phyloP scores from a whole-genome alignment of 2,113 vertebrate species.

The Lampris megalopsis region DNA sequence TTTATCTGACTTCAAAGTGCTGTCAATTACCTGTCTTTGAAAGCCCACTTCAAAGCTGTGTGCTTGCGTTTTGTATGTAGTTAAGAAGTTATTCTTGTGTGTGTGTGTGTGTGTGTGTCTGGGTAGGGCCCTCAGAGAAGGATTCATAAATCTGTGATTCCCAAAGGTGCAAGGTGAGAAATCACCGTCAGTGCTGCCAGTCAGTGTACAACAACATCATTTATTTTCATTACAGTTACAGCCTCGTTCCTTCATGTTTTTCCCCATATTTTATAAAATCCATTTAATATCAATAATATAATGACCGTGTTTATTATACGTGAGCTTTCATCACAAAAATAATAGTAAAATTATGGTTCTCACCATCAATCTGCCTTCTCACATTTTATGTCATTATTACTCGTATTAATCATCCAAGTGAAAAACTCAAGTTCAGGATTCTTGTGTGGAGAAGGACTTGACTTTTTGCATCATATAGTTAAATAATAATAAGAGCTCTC shows the following conservation, averaged over 20 bases:
- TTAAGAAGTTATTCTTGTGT: neutral
- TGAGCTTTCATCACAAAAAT: constrained; percentile 30
- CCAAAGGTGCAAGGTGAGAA: constrained; percentile 15
- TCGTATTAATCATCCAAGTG: constrained; percentile 59
- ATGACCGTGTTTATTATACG: too few relatives aligned
- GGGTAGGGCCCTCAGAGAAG: constrained; percentile 24
- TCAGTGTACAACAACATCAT: constrained; percentile 24
- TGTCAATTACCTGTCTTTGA: constrained; percentile 38
- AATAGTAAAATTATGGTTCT: constrained; percentile 47
- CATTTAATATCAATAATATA: constrained; percentile 39
- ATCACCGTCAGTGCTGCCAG: constrained; percentile 22
- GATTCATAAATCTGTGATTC: constrained; percentile 28
- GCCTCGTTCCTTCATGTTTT: constrained; percentile 42
- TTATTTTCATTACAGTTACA: constrained; percentile 47
- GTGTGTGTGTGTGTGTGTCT: constrained; percentile 8
- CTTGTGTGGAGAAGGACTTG: constrained; percentile 40
- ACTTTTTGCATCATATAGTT: neutral
- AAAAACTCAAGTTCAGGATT: constrained; percentile 40
- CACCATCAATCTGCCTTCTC: constrained; percentile 55
- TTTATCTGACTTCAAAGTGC: constrained; percentile 63
- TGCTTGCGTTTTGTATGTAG: constrained; percentile 3
- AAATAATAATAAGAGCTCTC: constrained; percentile 50
- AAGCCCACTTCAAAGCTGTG: constrained; percentile 65
- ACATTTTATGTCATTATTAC: constrained; percentile 45
- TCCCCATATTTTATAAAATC: constrained; percentile 49